A percentile compares a stretch with the other conserved stretches of the same genome.
Conservation (phyloP, 1,140 invertebrate species). For the Drosophila asahinai region DNA sequence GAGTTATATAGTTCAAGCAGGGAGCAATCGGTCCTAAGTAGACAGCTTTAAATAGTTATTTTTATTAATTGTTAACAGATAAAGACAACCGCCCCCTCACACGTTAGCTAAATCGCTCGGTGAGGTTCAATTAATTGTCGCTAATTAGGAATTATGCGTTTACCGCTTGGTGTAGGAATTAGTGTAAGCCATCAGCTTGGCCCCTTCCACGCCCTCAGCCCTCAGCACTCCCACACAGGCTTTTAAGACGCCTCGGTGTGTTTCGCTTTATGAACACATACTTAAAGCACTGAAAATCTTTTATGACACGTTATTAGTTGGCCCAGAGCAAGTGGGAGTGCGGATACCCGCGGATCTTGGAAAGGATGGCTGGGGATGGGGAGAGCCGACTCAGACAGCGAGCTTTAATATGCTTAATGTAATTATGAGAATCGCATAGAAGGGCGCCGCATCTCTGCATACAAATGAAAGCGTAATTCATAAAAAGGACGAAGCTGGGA, state of each 20-base stretch:
- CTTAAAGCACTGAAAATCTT: conserved; percentile 47
- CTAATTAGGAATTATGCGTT: conserved; percentile 59
- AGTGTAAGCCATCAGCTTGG: conserved; percentile 27
- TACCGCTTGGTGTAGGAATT: conserved; percentile 35
- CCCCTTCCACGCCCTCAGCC: neutral
- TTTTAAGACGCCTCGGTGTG: conserved; percentile 19
- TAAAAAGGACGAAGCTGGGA: conserved; percentile 22
- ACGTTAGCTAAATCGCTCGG: neutral
- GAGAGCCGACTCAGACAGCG: conserved; percentile 14
- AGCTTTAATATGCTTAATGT: conserved; percentile 71
- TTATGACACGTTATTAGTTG: conserved; percentile 59
- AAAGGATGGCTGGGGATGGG: neutral
- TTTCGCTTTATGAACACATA: conserved; percentile 4
- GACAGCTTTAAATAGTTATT: neutral
- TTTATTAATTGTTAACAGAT: neutral
- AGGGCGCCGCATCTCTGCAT: conserved; percentile 49
- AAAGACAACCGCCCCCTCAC: neutral
- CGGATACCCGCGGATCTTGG: neutral
- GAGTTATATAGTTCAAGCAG: too few relatives aligned
- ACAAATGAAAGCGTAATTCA: conserved; percentile 77
- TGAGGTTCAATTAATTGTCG: conserved; percentile 42
- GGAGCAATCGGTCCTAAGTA: neutral
- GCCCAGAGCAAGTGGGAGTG: conserved; percentile 3
- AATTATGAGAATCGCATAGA: conserved; percentile 54
- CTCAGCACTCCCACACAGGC: neutral